phyloP scores from a whole-genome alignment of 2,888 invertebrate genomes.

The Lymantria dispar region DNA sequence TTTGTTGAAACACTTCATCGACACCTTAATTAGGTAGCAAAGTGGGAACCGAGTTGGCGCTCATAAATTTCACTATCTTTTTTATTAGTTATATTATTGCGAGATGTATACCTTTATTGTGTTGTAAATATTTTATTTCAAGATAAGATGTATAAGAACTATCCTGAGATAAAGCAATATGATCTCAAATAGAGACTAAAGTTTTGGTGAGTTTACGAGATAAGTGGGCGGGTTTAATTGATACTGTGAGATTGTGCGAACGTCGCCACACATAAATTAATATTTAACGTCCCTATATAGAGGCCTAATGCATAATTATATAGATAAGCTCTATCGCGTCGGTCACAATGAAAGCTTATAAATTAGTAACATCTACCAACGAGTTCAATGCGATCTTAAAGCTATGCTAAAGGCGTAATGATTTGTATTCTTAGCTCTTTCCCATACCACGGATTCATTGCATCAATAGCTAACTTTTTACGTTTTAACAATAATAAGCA shows the following conservation, averaged over 20 bases:
- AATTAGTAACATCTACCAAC: conserved; percentile 10
- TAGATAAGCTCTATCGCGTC: conserved; percentile 40
- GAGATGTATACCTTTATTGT: conserved; percentile 69
- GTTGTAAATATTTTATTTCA: conserved; percentile 77
- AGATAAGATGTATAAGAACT: conserved; percentile 72
- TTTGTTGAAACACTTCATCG: too few relatives aligned
- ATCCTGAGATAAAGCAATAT: conserved; percentile 75
- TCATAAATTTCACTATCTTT: conserved; percentile 58
- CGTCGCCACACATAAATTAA: conserved; percentile 61
- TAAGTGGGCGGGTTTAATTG: conserved; percentile 72
- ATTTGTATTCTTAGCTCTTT: too few relatives aligned
- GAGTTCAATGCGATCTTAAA: too few relatives aligned
- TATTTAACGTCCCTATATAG: conserved; percentile 60
- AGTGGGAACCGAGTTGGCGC: conserved; percentile 34
- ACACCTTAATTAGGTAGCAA: not conserved
- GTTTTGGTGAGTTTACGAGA: conserved; percentile 62
- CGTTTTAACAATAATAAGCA: too few relatives aligned
- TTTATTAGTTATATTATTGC: conserved; percentile 73
- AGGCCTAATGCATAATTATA: conserved; percentile 54
- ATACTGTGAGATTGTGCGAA: conserved; percentile 67
- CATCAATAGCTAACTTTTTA: too few relatives aligned
- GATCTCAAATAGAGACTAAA: conserved; percentile 60
- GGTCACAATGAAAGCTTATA: conserved; percentile 29
- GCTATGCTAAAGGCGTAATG: too few relatives aligned
- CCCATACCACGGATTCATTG: too few relatives aligned